Evolutionary conservation across 2,888 invertebrate genomes (phyloP).

Genomic region (Darwinula stevensoni): DNA sequence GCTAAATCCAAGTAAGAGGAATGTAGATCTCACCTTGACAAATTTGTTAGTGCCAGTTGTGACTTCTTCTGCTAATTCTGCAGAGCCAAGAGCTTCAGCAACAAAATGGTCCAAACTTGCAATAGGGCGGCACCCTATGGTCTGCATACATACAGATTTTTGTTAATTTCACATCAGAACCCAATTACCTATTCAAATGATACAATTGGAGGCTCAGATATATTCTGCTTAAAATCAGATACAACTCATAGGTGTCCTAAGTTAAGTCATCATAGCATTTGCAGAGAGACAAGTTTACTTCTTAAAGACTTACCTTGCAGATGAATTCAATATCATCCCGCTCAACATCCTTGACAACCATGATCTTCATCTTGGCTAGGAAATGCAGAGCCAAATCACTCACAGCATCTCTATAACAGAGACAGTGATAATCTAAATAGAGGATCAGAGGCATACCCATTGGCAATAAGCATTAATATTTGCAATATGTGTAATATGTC

Average conservation of each 20-base stretch:
- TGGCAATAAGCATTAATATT: no score
- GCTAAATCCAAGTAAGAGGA: no score
- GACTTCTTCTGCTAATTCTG: slow-evolving; percentile 82
- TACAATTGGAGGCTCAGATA: no score
- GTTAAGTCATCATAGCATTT: not conserved
- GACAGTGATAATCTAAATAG: no score
- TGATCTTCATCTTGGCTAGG: slow-evolving; percentile 90
- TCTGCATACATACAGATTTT: no score
- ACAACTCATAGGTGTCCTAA: no score
- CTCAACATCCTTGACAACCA: slow-evolving; percentile 93
- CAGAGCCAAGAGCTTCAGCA: slow-evolving; percentile 61
- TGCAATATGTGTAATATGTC: no score
- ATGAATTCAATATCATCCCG: slow-evolving; percentile 94
- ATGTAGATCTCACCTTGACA: slow-evolving; percentile 44
- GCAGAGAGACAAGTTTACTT: slow-evolving; percentile 5
- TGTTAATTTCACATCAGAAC: no score
- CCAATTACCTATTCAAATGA: no score
- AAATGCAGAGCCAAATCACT: slow-evolving; percentile 93
- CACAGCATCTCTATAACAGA: slow-evolving; percentile 53
- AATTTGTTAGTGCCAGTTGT: slow-evolving; percentile 61
- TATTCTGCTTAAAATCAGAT: no score
- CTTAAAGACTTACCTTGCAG: slow-evolving; percentile 30
- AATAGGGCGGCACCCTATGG: slow-evolving; percentile 71
- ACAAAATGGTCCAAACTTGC: slow-evolving; percentile 95
- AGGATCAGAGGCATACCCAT: no score